Evolutionary conservation across 1,140 invertebrate genomes (phyloP).

Genomic region (Triops cancriformis): DNA sequence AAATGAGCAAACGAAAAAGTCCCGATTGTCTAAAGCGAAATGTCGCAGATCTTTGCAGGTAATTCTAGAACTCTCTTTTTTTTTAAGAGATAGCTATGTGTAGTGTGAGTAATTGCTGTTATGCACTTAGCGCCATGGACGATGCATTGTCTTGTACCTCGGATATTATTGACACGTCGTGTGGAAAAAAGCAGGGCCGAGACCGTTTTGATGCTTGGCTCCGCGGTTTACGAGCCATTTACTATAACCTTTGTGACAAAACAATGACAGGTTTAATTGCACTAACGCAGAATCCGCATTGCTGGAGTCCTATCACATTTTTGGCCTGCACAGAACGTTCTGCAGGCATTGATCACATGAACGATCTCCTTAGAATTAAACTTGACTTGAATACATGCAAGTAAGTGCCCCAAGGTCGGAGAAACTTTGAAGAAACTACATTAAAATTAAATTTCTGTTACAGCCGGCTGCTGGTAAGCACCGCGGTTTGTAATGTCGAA

Average conservation of each 20-base stretch:
- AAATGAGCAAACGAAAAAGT: slow-evolving; percentile 11
- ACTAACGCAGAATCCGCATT: slow-evolving; percentile 25
- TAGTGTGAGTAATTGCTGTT: not conserved
- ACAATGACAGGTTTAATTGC: slow-evolving; percentile 6
- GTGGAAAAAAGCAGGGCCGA: slow-evolving; percentile 25
- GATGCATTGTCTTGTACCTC: slow-evolving; percentile 30
- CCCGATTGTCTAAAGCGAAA: slow-evolving; percentile 16
- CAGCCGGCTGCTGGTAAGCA: slow-evolving; percentile 25
- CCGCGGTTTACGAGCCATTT: slow-evolving; percentile 27
- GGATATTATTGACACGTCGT: slow-evolving; percentile 29
- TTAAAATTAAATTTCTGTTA: not conserved
- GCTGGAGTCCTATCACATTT: slow-evolving; percentile 31
- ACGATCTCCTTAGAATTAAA: slow-evolving; percentile 29
- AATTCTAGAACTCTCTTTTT: not conserved
- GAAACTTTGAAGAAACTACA: not conserved
- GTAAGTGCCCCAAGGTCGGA: not conserved
- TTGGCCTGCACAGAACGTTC: slow-evolving; percentile 28
- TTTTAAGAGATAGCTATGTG: no score
- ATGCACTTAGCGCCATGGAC: slow-evolving; percentile 25
- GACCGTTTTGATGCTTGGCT: slow-evolving; percentile 29
- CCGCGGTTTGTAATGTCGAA: slow-evolving; percentile 24
- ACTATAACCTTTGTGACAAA: slow-evolving; percentile 27
- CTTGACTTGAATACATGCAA: slow-evolving; percentile 31
- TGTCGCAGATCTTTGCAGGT: slow-evolving; percentile 23
- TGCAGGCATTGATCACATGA: slow-evolving; percentile 30